Evolutionary conservation across 2,113 vertebrate species (phyloP), one percentile per base, ranked within the genome.

Genomic region (Silurus meridionalis): DNA sequence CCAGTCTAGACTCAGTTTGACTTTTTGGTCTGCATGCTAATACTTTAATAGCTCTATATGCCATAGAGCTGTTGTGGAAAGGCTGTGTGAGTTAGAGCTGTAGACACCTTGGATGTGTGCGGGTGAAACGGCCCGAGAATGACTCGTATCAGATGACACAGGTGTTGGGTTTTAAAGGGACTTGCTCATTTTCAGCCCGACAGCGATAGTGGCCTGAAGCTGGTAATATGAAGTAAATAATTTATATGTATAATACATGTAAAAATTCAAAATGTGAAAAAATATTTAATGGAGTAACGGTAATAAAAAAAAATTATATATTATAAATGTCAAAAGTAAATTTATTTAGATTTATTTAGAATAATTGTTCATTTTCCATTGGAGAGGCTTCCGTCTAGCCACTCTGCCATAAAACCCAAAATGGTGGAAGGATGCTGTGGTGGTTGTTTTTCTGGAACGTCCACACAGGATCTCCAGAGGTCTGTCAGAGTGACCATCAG

Each of bases 121-220:
- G 77, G 75, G 3, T 58, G 28, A 85, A 79, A 85, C 19, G 48
- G 28, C 28, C 19, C 6, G 13, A 72, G 57, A 63, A 81, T 71
- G 63, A 85, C 74, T 85, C 84, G 67, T 79, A 75, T 79, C 60
- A 67, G 28, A 25, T 66, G 74, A 53, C 60, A 85, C 83, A n/a
- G 57, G 15, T 66, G 75, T 37, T 80, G 84, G 63, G 58, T 80
- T 63, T 80, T 23, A 48, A 85, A 85, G 46, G 7, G 4, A 52
- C 1, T 4, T 64, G 83, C 57, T 77, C 58, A 50, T 37, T 58
- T 77, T 64, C 14, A 85, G 84, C 57, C 46, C 21, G 7, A 23
- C 11, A 55, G 74, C 52, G 57, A 25, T 25, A 15, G 50, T 11
- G 46, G 5, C 1, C 19, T n/a, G 48, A 53, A 52, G 21, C 48